Evolutionary conservation across 53 echinoderm and acorn worm species (phyloP), one percentile per base, ranked within the genome.

Genomic region (Stichopus horrens): DNA sequence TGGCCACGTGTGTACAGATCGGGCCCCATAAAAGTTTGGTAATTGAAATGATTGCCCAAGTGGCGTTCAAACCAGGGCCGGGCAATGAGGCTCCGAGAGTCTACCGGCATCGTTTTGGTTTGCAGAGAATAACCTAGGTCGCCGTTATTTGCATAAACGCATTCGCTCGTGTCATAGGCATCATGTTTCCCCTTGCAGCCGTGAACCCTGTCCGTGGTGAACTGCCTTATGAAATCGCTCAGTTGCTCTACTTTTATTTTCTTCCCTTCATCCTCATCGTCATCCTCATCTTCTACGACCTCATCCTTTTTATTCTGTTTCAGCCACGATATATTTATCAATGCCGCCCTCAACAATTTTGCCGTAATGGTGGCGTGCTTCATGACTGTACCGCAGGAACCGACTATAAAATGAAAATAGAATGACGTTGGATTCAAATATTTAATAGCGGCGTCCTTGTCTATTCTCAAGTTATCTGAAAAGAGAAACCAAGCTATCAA

Each of bases 321-420:
- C 14, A 76, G 9, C 77, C 77, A 76, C 11, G 11, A 23, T 5
- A 76, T 76, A 53, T 51, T 76, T 4, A 5, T 51, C 5, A 76
- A 52, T 5, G 51, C 5, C 5, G 5, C 14, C 16, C 77, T 76
- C 5, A 76, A 7, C 7, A 4, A 7, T 7, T 7, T 13, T 7
- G 74, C 74, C 13, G 14, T n/a, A n/a, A n/a, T n/a, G n/a, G n/a
- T 37, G 52, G 5, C 11, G 3, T 76, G 22, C 23, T 76, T 76
- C 51, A 76, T 76, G 5, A 52, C 23, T 5, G 77, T 23, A 6
- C 5, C 5, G 10, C 77, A 76, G 10, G 23, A 76, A 8, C 77
- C 77, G 5, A 76, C 53, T 23, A 7, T 76, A 37, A 76, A 76
- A 51, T 76, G 77, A 37, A 76, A 76, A 76, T 5, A 76, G 22